These are phyloP conservation scores for Columbina picui DNA, from an alignment of 2,113 vertebrate species.

Conservation along the genomic window DNA sequence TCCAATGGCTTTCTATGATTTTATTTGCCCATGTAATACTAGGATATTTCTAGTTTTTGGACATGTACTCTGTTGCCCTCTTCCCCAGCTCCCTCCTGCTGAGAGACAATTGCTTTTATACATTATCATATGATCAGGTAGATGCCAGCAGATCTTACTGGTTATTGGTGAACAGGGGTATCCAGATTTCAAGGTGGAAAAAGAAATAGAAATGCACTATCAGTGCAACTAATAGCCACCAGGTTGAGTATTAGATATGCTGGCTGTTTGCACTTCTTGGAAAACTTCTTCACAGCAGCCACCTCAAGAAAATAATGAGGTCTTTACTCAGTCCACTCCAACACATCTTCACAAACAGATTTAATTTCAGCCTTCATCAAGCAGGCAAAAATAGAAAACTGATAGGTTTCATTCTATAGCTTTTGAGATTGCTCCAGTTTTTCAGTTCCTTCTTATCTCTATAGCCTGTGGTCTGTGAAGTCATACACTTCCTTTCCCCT, in stretches of 20 bases:
- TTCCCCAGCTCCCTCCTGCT: neutral
- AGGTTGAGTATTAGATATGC: neutral
- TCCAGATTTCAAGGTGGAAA: neutral
- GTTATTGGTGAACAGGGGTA: neutral
- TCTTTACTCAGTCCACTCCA: neutral
- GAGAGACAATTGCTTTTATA: neutral
- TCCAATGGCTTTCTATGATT: neutral
- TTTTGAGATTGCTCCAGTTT: conserved; percentile 14
- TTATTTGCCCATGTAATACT: neutral
- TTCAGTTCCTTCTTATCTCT: conserved; percentile 21
- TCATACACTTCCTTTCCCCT: neutral
- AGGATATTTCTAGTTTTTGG: neutral
- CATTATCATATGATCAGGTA: neutral
- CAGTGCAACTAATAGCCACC: neutral
- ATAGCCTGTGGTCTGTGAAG: neutral
- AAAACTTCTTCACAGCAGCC: neutral
- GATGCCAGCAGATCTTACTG: neutral
- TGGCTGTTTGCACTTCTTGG: neutral
- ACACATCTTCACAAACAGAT: accelerated
- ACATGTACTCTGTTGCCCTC: neutral
- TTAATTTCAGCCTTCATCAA: neutral
- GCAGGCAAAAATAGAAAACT: neutral
- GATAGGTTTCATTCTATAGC: neutral
- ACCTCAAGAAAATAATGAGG: neutral
- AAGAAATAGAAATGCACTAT: neutral